Conservation (phyloP, 2,888 invertebrate genomes). For the Poecilobothrus nobilitatus region DNA sequence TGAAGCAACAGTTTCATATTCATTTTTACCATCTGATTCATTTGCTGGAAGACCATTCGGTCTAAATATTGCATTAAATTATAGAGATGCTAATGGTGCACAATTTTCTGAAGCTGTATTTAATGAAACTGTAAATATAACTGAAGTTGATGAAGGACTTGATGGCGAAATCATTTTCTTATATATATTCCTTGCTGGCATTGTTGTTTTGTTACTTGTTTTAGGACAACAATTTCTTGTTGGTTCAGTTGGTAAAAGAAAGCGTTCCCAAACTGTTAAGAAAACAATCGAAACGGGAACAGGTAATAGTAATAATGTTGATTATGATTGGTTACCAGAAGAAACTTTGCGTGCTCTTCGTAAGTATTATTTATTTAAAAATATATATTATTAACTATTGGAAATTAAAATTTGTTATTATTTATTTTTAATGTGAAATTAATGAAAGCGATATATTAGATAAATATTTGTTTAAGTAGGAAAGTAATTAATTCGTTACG, state of each 20-base stretch:
- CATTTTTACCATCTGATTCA: conserved; percentile 91
- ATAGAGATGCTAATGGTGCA: conserved; percentile 65
- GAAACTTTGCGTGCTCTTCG: conserved; percentile 77
- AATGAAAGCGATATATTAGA: background rate
- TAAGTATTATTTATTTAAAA: conserved; percentile 47
- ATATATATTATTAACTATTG: conserved; percentile 11
- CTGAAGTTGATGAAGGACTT: conserved; percentile 92
- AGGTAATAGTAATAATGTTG: conserved; percentile 78
- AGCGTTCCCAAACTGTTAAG: conserved; percentile 46
- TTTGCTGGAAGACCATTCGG: conserved; percentile 96
- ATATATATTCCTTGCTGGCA: conserved; percentile 88
- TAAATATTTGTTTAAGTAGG: too few relatives aligned
- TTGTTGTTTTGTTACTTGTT: conserved; percentile 77
- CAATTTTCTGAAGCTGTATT: conserved; percentile 78
- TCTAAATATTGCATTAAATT: conserved; percentile 83
- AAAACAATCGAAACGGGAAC: conserved; percentile 85
- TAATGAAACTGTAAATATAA: conserved; percentile 93
- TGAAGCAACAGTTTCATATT: conserved; percentile 91
- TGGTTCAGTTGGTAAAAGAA: conserved; percentile 70
- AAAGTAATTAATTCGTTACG: too few relatives aligned
- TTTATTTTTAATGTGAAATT: conserved; percentile 8
- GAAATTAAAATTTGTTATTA: background rate
- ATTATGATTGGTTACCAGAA: conserved; percentile 97
- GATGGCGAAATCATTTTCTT: conserved; percentile 99
- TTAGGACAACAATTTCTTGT: conserved; percentile 81